Conservation (phyloP, 2,797 vertebrate species). For the Lophura swinhoii region DNA sequence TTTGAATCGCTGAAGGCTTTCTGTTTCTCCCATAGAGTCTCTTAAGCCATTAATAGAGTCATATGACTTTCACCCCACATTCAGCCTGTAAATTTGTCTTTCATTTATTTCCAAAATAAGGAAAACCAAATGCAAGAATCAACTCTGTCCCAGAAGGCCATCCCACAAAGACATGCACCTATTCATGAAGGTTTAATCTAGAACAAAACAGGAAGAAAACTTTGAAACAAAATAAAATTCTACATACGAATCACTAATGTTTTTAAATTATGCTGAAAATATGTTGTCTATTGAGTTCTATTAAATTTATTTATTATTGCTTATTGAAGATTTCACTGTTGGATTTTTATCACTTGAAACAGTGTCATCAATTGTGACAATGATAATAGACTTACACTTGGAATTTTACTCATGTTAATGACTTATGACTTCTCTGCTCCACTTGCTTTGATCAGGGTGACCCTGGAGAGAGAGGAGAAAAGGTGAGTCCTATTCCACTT, state of each 20-base stretch:
- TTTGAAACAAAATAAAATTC: background rate
- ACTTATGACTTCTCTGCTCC: constrained; percentile 70
- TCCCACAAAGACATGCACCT: background rate
- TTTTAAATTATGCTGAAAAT: background rate
- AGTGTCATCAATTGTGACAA: background rate
- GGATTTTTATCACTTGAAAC: background rate
- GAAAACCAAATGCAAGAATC: background rate
- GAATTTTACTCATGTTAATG: background rate
- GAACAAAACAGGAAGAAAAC: background rate
- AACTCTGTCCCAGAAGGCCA: background rate
- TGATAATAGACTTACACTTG: background rate
- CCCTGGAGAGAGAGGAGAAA: constrained; percentile 93
- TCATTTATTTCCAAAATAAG: background rate
- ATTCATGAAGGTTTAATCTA: background rate
- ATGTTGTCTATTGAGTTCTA: background rate
- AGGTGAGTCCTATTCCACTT: constrained; percentile 82
- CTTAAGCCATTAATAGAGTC: background rate
- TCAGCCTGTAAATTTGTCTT: background rate
- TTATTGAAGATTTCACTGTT: background rate
- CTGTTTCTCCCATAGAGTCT: background rate
- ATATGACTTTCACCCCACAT: background rate
- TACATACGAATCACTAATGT: background rate
- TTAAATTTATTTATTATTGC: background rate
- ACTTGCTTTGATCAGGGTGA: constrained; percentile 89
- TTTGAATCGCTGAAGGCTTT: background rate